Evolutionary conservation across 2,113 vertebrate species (phyloP).

Genomic region (Otocyon megalotis): DNA sequence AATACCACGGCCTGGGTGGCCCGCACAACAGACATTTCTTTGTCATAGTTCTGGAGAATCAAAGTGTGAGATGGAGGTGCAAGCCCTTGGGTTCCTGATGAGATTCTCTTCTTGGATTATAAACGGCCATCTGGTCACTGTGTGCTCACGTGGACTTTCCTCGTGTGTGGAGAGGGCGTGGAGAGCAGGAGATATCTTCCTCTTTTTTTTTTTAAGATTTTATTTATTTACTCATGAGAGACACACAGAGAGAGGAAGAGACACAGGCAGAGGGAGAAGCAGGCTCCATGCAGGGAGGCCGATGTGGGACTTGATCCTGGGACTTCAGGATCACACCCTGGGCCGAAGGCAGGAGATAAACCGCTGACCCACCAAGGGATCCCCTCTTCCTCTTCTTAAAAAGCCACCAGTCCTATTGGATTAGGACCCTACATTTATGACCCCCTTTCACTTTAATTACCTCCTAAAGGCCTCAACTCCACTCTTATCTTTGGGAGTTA

Average conservation of each 20-base stretch:
- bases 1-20: background rate
- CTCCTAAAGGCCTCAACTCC: background rate
- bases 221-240: too few species aligned
- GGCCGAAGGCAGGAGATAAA: too few species aligned
- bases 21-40: background rate
- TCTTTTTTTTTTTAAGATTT: background rate
- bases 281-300: too few species aligned
- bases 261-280: too few species aligned
- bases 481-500: background rate
- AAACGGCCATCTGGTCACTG: background rate
- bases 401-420: background rate
- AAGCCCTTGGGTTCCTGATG: too few species aligned
- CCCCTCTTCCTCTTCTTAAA: background rate
- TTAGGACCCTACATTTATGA: background rate
- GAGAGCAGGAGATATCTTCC: background rate
- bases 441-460: background rate
- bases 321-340: too few species aligned
- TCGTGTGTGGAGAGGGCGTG: too few species aligned
- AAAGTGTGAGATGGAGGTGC: background rate
- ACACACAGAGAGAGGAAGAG: too few species aligned
- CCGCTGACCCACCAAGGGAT: too few species aligned
- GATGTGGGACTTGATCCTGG: too few species aligned
- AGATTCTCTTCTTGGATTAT: background rate
- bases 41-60: background rate
- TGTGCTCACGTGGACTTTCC: background rate